Percentiles rank a stretch among this genome's conserved stretches.
phyloP scores from a whole-genome alignment of 1,140 invertebrate species.

The Belonocnema kinseyi region DNA sequence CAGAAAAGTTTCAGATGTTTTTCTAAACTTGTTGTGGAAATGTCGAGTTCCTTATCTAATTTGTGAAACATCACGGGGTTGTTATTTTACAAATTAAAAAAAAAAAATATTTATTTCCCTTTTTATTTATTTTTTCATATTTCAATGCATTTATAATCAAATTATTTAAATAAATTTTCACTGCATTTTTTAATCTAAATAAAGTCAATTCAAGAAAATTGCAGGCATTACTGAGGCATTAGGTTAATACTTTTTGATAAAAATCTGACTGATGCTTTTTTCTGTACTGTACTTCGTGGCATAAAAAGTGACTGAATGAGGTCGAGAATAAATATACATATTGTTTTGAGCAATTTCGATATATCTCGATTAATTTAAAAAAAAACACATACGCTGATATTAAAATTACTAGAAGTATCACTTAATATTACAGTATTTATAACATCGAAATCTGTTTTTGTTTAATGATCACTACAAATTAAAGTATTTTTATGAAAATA shows the following conservation, averaged over 20 bases:
- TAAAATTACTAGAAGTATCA: not conserved
- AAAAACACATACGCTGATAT: not conserved
- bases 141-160: too few relatives aligned
- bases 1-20: not conserved
- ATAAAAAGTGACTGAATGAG: conserved; percentile 11
- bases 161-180: too few relatives aligned
- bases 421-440: too few relatives aligned
- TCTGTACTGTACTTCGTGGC: not conserved
- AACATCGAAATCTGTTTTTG: too few relatives aligned
- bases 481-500: too few relatives aligned
- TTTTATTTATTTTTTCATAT: too few relatives aligned
- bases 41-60: not conserved
- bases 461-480: too few relatives aligned
- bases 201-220: not conserved
- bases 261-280: conserved; percentile 15
- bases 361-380: not conserved
- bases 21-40: not conserved
- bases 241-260: not conserved
- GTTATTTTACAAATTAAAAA: too few relatives aligned
- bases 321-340: not conserved
- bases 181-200: not conserved
- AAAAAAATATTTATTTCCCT: too few relatives aligned
- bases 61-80: too few relatives aligned
- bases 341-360: not conserved
- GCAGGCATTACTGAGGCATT: too few relatives aligned